phyloP scores from a whole-genome alignment of 2,888 invertebrate species.

The Nysson spinosus region DNA sequence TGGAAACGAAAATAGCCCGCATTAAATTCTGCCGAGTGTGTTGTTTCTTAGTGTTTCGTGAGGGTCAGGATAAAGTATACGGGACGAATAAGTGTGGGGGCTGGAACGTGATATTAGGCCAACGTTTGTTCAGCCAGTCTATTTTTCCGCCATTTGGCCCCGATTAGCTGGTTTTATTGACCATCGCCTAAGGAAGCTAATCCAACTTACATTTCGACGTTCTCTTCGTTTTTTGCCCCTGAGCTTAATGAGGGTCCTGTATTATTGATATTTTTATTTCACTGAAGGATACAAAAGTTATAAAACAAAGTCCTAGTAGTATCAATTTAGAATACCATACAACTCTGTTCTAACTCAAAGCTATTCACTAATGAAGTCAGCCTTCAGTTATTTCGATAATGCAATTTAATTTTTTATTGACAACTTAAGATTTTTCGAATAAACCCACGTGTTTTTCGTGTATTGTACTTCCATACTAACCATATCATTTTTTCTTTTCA shows the following conservation, averaged over 20 bases:
- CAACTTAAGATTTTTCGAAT: not conserved
- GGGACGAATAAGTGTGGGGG: slow-evolving; percentile 18
- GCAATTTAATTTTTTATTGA: not conserved
- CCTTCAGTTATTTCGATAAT: no score
- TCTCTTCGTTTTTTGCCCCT: no score
- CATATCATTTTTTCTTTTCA: slow-evolving; percentile 26
- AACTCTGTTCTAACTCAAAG: no score
- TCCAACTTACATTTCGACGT: not conserved
- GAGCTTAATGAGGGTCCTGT: no score
- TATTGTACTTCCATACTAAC: not conserved
- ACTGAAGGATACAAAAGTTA: no score
- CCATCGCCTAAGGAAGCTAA: not conserved
- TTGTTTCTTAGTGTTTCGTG: slow-evolving; percentile 39
- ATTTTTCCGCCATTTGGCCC: slow-evolving; percentile 27
- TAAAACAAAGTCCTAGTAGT: no score
- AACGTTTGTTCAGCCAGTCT: slow-evolving; percentile 22
- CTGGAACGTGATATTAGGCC: slow-evolving; percentile 27
- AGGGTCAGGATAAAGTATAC: slow-evolving; percentile 24
- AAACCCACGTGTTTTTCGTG: not conserved
- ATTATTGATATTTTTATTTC: no score
- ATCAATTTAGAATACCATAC: no score
- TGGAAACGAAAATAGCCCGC: slow-evolving; percentile 32
- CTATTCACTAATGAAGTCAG: no score
- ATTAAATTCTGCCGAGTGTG: slow-evolving; percentile 46
- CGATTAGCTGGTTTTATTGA: slow-evolving; percentile 22